These are phyloP conservation scores for Yponomeuta sedellus DNA, from an alignment of 2,888 invertebrate species.

Conservation along the genomic window DNA sequence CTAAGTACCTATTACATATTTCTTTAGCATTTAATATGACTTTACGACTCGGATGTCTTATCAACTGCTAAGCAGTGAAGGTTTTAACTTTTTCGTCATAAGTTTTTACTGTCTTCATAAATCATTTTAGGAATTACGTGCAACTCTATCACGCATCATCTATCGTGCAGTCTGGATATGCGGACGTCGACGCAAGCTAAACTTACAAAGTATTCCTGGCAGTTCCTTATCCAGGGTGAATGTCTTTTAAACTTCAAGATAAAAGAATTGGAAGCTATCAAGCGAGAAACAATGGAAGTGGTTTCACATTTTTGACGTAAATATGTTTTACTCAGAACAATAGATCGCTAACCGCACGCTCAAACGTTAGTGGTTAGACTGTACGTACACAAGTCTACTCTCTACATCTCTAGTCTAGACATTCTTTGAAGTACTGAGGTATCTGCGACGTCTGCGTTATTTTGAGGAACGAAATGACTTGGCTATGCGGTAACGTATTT, in stretches of 20 bases:
- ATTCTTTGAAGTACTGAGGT: neutral
- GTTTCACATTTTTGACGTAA: constrained; percentile 3
- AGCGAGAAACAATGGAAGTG: neutral
- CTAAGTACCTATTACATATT: neutral
- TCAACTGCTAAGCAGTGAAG: too few species aligned
- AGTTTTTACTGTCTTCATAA: too few species aligned
- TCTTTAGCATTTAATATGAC: neutral
- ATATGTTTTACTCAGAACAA: constrained; percentile 5
- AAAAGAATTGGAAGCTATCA: constrained; percentile 8
- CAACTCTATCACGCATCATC: too few species aligned
- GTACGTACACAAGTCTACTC: neutral
- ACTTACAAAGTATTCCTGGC: too few species aligned
- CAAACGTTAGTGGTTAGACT: constrained; percentile 2
- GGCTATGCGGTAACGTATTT: neutral
- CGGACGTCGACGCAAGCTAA: too few species aligned
- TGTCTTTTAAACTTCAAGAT: neutral
- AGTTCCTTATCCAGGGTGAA: neutral
- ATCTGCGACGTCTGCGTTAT: neutral
- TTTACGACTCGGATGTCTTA: neutral
- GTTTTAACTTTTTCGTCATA: too few species aligned
- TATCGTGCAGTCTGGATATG: too few species aligned
- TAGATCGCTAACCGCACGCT: constrained; percentile 6
- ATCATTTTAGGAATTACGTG: too few species aligned
- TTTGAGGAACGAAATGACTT: neutral
- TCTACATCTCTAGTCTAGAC: neutral